These are phyloP conservation scores for Cecidostiba fungosa DNA, from an alignment of 2,888 invertebrate species.

Conservation along the genomic window DNA sequence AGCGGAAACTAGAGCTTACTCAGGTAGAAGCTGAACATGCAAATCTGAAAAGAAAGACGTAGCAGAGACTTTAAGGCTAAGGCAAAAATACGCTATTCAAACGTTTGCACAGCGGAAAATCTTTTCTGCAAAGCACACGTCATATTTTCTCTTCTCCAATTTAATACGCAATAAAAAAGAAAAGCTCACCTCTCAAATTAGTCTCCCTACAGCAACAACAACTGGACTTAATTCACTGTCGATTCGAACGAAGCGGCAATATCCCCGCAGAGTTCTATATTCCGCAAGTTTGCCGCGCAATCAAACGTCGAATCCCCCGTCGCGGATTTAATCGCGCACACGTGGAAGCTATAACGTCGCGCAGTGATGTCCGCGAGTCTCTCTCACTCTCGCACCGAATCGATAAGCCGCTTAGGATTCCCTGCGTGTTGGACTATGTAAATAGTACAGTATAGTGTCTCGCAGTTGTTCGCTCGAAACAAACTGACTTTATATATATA, in stretches of 20 bases:
- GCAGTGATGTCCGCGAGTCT: neutral
- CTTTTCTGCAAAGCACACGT: constrained; percentile 1
- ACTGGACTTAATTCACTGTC: neutral
- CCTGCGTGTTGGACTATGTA: constrained; percentile 49
- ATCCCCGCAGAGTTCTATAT: neutral
- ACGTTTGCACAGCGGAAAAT: neutral
- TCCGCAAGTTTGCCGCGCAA: neutral
- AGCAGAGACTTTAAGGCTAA: neutral
- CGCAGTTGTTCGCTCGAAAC: constrained; percentile 26
- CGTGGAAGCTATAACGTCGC: neutral
- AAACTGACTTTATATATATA: neutral
- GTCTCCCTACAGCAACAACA: neutral
- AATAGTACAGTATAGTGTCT: constrained; percentile 39
- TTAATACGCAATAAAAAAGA: neutral
- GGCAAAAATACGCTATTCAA: neutral
- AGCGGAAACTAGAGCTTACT: constrained; percentile 24
- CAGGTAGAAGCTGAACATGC: constrained; percentile 31
- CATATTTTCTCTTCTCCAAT: neutral
- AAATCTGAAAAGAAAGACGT: constrained; percentile 30
- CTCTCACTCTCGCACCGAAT: constrained; percentile 22
- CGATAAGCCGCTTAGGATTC: constrained; percentile 59
- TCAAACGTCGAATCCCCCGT: constrained; percentile 6
- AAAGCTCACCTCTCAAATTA: neutral
- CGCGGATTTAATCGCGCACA: neutral
- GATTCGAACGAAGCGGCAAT: neutral